Base-by-base conservation (phyloP, 2,113 vertebrate genomes). In the Hyla sarda region DNA sequence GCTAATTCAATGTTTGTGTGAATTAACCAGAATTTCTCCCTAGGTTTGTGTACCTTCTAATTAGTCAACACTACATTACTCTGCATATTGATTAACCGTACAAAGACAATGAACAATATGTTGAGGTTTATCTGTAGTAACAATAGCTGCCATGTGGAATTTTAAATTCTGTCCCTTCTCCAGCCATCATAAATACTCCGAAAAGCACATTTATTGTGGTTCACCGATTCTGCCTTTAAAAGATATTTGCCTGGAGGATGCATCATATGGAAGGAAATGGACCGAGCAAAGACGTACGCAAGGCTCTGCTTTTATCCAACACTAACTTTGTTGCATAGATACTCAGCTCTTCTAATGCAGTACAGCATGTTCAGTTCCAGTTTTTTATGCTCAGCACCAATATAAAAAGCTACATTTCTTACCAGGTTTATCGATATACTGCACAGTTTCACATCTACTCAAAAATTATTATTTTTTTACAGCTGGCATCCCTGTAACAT, bases 191-290 rank as follows among this genome's bases (percentile, higher is more conserved):
- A 82, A 83, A 83, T 83, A 58, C 82, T 56, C 30, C 54, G 82
- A 73, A 72, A 73, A 83, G 67, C 67, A 56, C 65, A 83, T 83
- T 83, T 83, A 41, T 13, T 41, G 45, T 73, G 82, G 65, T 73
- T 83, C 82, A 83, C 47, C 7, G 28, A 73, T 37, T 54, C 67
- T 83, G 81, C 65, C 81, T 72, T 82, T 82, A 72, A 71, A 83
- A 83, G 82, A 83, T 72, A 56, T 73, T 83, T 72, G 82, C 82
- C 82, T 58, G 82, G 67, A 83, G 82, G 82, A 37, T 83, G 82
- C 67, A 83, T 83, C 67, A 83, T 83, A 73, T 83, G 82, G 67
- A 56, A 9, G 82, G 67, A 83, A 83, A 73, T 83, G 67, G 48
- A 72, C 48, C 82, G 48, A 54, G 67, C 48, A 83, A 17, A 73